Base-by-base conservation (phyloP, 37 sponge, comb jelly and placozoan genomes). In the Aplysina aerophoba region DNA sequence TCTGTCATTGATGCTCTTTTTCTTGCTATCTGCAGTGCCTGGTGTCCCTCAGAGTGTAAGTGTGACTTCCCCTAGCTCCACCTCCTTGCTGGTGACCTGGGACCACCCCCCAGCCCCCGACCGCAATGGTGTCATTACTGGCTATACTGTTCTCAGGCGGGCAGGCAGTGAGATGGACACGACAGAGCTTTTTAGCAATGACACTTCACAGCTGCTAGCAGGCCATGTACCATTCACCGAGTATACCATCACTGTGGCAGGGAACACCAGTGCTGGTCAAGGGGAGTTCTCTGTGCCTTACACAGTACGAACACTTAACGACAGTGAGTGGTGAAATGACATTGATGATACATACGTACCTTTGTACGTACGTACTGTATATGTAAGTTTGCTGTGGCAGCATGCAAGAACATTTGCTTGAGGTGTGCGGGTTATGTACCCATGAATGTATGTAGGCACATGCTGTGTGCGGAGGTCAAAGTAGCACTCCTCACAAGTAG, bases 21-120 rank as follows among this genome's bases (percentile, higher is more conserved):
- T 40, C 28, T 83, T 38, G 14, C 2, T 13, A 34, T 58, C 8
- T 30, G 38, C 58, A 86, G 87, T 60, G 57, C 87, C 87, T 63
- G 87, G 56, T 65, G 50, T 25, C 15, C 80, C 87, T 22, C 87
- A 37, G 22, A 66, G 30, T 57, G 36, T 61, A 27, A 39, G 4
- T 0, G 53, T 28, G n/a, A 16, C 30, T 38, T 62, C 87, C 15
- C 65, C 65, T 55, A 28, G 21, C 36, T 86, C 87, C 57, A 86
- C 80, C 22, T 86, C 87, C 55, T 24, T 86, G 56, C 12, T n/a
- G 24, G 68, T 79, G 12, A 37, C 81, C 28, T 86, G 87, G 87
- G 56, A 62, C 31, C 78, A 75, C 54, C 78, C 78, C 53, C 81
- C 38, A 22, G 81, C 87, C 19, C 39, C 19, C 1, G 54, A 86